A percentile compares a stretch with the other conserved stretches of the same genome.
phyloP scores from a whole-genome alignment of 1,140 invertebrate genomes.

The Apis dorsata region DNA sequence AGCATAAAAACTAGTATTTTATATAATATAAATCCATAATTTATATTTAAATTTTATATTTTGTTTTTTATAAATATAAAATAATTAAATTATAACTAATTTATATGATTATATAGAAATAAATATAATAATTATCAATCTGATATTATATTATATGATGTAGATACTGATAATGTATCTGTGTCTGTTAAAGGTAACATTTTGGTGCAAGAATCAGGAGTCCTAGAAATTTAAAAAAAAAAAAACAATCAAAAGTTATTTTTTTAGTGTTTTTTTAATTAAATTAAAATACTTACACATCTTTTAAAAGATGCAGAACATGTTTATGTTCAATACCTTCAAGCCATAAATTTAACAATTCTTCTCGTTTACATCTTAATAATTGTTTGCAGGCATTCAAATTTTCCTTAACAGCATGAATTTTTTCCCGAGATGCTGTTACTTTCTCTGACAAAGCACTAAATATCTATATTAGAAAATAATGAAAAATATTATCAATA shows the following conservation, averaged over 20 bases:
- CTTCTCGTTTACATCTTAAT: constrained; percentile 94
- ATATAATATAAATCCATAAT: background rate
- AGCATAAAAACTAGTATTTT: background rate
- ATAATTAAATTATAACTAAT: constrained; percentile 33
- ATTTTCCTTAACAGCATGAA: constrained; percentile 92
- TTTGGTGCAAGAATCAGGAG: constrained; percentile 45
- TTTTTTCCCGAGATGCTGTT: constrained; percentile 89
- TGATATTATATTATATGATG: constrained; percentile 16
- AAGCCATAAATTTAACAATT: constrained; percentile 94
- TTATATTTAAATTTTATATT: background rate
- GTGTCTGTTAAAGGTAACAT: constrained; percentile 49
- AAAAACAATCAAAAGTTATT: background rate
- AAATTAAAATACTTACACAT: constrained; percentile 85
- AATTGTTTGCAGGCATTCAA: constrained; percentile 94
- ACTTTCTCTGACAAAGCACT: constrained; percentile 89
- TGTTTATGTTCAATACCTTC: constrained; percentile 96
- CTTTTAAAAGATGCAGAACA: constrained; percentile 91
- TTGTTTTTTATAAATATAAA: constrained; percentile 28
- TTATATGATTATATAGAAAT: constrained; percentile 3
- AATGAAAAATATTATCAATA: constrained; percentile 1
- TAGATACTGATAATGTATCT: constrained; percentile 42
- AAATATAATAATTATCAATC: constrained; percentile 34
- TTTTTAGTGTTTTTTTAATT: background rate
- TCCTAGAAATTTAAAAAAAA: constrained; percentile 24
- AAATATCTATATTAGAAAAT: constrained; percentile 84